Evolutionary conservation across 2,888 invertebrate genomes (phyloP).

Genomic region (Amitus sp.): DNA sequence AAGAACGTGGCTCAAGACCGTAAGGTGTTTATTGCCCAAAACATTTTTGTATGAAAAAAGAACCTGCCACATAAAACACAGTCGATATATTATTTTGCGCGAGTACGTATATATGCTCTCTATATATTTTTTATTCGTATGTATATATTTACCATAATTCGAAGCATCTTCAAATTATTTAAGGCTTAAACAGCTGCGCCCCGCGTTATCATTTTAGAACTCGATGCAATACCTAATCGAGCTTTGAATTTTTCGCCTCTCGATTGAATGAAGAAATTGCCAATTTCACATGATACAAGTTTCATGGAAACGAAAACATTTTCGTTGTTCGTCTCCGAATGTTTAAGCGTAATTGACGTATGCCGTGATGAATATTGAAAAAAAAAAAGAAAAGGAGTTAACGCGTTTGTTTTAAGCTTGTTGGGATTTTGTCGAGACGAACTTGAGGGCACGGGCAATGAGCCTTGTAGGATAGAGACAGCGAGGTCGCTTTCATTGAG

Average conservation of each 20-base stretch:
- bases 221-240: constrained; percentile 19
- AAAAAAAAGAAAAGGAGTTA: no score
- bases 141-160: constrained; percentile 61
- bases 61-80: constrained; percentile 38
- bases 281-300: constrained; percentile 21
- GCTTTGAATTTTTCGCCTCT: constrained; percentile 18
- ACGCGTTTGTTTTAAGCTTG: no score
- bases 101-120: constrained; percentile 27
- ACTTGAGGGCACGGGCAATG: no score
- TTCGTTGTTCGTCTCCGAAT: constrained; percentile 15
- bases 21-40: constrained; percentile 39
- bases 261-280: constrained; percentile 31
- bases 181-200: constrained; percentile 42
- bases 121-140: constrained; percentile 31
- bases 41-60: constrained; percentile 31
- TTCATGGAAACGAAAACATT: constrained; percentile 21
- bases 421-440: no score
- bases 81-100: constrained; percentile 40
- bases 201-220: constrained; percentile 11
- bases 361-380: constrained; percentile 24
- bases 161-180: constrained; percentile 54
- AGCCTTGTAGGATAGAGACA: constrained; percentile 54
- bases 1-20: constrained; percentile 33
- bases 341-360: constrained; percentile 36
- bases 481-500: constrained; percentile 47